These are phyloP conservation scores for Prosopocoilus inquinatus DNA, from an alignment of 2,888 invertebrate species.

Conservation along the genomic window DNA sequence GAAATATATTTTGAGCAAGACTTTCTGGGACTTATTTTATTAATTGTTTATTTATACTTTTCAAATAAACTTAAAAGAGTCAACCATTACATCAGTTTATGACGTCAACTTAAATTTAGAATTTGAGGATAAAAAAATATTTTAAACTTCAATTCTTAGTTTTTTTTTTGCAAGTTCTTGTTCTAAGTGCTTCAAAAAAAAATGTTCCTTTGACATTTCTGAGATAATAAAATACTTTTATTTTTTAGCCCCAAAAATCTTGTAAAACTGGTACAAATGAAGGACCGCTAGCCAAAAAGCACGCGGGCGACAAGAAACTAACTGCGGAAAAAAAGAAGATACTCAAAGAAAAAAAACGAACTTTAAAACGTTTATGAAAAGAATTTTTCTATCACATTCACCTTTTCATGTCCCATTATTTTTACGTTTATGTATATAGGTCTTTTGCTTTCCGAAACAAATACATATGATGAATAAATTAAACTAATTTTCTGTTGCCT, in stretches of 20 bases:
- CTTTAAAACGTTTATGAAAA: constrained; percentile 79
- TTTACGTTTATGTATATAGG: background rate
- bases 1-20: too few species aligned
- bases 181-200: too few species aligned
- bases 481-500: background rate
- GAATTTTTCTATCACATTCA: background rate
- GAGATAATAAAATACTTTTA: too few species aligned
- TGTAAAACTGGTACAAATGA: constrained; percentile 53
- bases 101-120: too few species aligned
- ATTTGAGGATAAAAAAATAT: background rate
- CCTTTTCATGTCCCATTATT: background rate
- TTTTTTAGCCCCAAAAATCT: constrained; percentile 54
- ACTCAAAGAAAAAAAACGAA: constrained; percentile 81
- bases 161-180: too few species aligned
- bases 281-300: constrained; percentile 80
- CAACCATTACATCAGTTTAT: too few species aligned
- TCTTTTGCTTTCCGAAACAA: background rate
- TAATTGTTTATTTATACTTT: too few species aligned
- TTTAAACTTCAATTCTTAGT: background rate
- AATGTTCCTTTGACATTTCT: too few species aligned
- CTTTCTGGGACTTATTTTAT: too few species aligned
- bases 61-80: too few species aligned
- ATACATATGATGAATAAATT: background rate
- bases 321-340: constrained; percentile 71
- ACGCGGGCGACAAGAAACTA: constrained; percentile 76